Percentiles rank a stretch among this genome's conserved stretches.
These are phyloP conservation scores for Mantis religiosa DNA, from an alignment of 2,888 invertebrate species.

Conservation along the genomic window DNA sequence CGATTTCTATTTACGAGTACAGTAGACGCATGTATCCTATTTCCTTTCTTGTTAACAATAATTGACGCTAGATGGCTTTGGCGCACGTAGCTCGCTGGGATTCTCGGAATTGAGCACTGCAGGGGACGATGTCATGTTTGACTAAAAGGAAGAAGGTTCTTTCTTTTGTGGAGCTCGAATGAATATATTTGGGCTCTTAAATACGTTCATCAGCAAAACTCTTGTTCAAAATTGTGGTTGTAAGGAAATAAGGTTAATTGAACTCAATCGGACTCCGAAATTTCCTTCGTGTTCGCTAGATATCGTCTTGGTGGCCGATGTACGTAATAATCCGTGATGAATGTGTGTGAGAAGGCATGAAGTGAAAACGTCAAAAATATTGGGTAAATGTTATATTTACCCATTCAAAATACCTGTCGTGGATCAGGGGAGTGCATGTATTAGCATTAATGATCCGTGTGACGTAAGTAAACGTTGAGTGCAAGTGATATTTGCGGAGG, in stretches of 20 bases:
- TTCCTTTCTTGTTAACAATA: background rate
- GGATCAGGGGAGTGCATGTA: slow-evolving; percentile 19
- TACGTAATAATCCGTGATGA: slow-evolving; percentile 25
- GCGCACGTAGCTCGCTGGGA: background rate
- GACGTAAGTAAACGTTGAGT: slow-evolving; percentile 3
- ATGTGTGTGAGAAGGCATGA: slow-evolving; percentile 29
- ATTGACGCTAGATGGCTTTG: background rate
- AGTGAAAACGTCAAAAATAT: slow-evolving; percentile 28
- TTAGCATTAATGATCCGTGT: slow-evolving; percentile 22
- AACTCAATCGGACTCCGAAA: background rate
- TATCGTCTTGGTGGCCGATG: slow-evolving; percentile 24
- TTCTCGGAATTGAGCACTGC: background rate
- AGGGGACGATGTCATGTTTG: background rate
- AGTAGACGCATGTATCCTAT: background rate
- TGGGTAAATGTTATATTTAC: slow-evolving; percentile 30
- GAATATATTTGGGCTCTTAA: too few species aligned
- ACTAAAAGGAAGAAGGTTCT: background rate
- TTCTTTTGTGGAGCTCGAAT: too few species aligned
- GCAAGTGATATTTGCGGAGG: slow-evolving; percentile 26
- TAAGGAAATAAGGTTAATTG: background rate
- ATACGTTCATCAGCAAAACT: too few species aligned
- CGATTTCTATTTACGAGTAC: background rate
- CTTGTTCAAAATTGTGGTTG: too few species aligned
- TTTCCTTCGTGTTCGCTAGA: background rate
- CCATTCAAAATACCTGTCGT: slow-evolving; percentile 24